Percentiles rank a stretch among this genome's conserved stretches.
Evolutionary conservation across 2,888 invertebrate species (phyloP).

Genomic region (Harpalus rufipes): DNA sequence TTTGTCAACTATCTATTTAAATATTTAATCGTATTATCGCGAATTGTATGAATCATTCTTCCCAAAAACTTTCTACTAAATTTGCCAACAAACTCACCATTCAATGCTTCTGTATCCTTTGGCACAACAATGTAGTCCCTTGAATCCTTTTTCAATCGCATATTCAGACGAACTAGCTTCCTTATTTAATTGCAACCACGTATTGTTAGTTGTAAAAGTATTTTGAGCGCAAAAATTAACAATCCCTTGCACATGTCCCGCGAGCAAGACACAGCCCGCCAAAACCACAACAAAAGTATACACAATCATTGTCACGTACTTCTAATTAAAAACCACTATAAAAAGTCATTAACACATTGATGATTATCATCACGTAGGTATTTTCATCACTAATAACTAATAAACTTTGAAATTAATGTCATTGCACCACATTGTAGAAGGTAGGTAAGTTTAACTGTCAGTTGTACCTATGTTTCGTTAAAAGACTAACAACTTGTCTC

Average conservation of each 20-base stretch:
- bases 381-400: neutral
- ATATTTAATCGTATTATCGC: too few relatives aligned
- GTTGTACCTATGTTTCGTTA: neutral
- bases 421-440: neutral
- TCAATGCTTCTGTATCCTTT: slow-evolving; percentile 88
- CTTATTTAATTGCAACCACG: slow-evolving; percentile 86
- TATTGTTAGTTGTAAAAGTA: slow-evolving; percentile 80
- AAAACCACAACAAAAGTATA: slow-evolving; percentile 72
- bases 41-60: neutral
- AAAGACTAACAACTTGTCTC: neutral
- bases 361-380: slow-evolving; percentile 5
- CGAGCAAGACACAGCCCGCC: slow-evolving; percentile 70
- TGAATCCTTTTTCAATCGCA: slow-evolving; percentile 84
- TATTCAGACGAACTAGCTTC: slow-evolving; percentile 85
- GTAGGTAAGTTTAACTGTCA: neutral
- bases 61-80: neutral
- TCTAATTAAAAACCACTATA: neutral
- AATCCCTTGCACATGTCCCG: slow-evolving; percentile 74
- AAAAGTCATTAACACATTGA: slow-evolving; percentile 32
- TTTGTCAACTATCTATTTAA: neutral
- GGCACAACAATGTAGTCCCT: slow-evolving; percentile 88
- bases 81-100: slow-evolving; percentile 80
- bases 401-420: neutral
- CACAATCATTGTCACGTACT: slow-evolving; percentile 31
- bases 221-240: slow-evolving; percentile 82